Evolutionary conservation across 2,888 invertebrate genomes (phyloP), one percentile per base, ranked within the genome.

Genomic region (Melipona beecheii): DNA sequence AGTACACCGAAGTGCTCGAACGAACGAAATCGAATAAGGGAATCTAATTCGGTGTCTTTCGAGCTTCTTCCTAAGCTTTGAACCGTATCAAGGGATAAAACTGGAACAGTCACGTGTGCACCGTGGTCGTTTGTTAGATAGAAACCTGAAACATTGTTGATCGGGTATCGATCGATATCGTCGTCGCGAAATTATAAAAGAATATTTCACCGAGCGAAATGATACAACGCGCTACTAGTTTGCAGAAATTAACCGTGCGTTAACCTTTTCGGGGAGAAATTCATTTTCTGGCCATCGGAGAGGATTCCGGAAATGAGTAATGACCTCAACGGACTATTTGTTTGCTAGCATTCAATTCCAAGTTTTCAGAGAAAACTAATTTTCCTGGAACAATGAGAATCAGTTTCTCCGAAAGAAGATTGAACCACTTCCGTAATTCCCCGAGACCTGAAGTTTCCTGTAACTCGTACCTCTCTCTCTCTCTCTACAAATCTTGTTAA

Each of bases 11-110:
- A 75, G 65, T 58, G 75, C 68, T 74, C 31, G 60, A 50, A 56
- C 60, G 66, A 50, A 50, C 65, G 54, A 77, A 86, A 86, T 86
- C 76, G 75, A 68, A 75, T 75, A 69, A 80, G 66, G 65, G 74
- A 82, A 86, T 80, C 72, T 79, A 86, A 83, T 85, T 78, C 76
- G 60, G 13, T 52, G 62, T 60, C 83, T 36, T 66, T 85, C 62
- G 65, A 81, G 81, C 73, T 60, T 85, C 81, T 66, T 78, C 58
- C 73, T 50, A 54, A 54, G 68, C 76, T 71, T 54, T 56, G 73
- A 58, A 65, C 68, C 73, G 76, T 64, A 76, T 66, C 80, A 85
- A 85, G 77, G 77, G 62, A 76, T 78, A 86, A 84, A 73, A 76
- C 79, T 66, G 62, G 68, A 58, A 36, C 24, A 72, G 73, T 69